A percentile compares a stretch with the other conserved stretches of the same genome.
Evolutionary conservation across 2,113 vertebrate species (phyloP).

Genomic region (Hucho hucho): DNA sequence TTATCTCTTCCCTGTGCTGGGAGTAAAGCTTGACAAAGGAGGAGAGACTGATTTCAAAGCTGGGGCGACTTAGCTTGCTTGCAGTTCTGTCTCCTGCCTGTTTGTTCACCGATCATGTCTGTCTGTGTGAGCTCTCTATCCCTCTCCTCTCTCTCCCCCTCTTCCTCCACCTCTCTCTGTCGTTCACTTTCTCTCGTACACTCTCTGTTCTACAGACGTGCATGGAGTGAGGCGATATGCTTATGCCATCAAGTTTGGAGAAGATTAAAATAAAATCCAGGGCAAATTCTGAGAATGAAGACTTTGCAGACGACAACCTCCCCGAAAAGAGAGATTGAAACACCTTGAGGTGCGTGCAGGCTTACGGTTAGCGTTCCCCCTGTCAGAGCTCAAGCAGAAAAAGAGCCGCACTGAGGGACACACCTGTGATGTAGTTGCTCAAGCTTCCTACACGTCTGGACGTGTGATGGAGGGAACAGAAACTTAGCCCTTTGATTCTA

Average conservation of each 20-base stretch:
- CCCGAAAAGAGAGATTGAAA: background rate
- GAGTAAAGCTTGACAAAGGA: constrained; percentile 26
- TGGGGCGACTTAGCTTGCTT: constrained; percentile 1
- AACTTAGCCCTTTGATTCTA: constrained; percentile 4
- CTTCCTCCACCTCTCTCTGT: background rate
- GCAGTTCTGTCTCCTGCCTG: constrained; percentile 7
- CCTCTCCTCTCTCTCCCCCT: background rate
- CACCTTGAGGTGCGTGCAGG: background rate
- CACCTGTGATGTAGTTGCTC: background rate
- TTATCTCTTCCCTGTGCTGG: constrained; percentile 24
- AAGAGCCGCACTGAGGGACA: background rate
- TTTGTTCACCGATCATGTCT: constrained; percentile 19
- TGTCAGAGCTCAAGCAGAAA: background rate
- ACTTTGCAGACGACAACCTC: constrained; percentile 3
- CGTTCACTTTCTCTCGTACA: too few relatives aligned
- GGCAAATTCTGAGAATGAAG: background rate
- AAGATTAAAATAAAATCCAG: constrained; percentile 1
- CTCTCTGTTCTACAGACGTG: too few relatives aligned
- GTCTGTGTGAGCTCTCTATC: background rate
- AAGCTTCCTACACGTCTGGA: background rate
- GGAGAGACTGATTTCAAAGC: constrained; percentile 20
- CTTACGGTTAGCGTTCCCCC: background rate
- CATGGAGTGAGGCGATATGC: constrained; percentile 18
- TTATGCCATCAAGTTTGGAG: constrained; percentile 16
- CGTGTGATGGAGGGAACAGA: background rate